These are phyloP conservation scores for Cynaeus angustus DNA, from an alignment of 2,888 invertebrate species.

Conservation along the genomic window DNA sequence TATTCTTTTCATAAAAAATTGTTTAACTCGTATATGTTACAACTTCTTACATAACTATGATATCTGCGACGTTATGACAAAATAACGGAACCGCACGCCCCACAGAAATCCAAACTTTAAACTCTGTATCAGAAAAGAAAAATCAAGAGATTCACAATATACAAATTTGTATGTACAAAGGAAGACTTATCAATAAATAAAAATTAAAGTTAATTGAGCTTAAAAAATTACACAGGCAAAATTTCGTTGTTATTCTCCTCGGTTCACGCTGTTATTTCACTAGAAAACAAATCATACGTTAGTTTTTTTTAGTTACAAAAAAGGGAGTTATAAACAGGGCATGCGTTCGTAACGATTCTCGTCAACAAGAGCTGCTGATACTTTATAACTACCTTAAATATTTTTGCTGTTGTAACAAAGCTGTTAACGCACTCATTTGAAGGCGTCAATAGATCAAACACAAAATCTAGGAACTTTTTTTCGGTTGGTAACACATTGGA, in stretches of 20 bases:
- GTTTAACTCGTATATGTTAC: conserved; percentile 21
- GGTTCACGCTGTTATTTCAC: conserved; percentile 44
- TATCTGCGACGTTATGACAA: not conserved
- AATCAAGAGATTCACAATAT: conserved; percentile 37
- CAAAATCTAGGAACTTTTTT: too few species aligned
- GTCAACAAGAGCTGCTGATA: too few species aligned
- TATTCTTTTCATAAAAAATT: conserved; percentile 24
- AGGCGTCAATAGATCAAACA: too few species aligned
- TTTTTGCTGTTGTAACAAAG: too few species aligned
- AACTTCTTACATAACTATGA: not conserved
- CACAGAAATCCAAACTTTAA: not conserved
- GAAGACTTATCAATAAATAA: conserved; percentile 38
- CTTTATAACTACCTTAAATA: too few species aligned
- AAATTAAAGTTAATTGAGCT: conserved; percentile 45
- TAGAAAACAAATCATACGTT: conserved; percentile 30
- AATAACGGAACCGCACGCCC: not conserved
- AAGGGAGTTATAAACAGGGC: too few species aligned
- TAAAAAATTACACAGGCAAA: conserved; percentile 29
- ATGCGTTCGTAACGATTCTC: too few species aligned
- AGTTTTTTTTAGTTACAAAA: too few species aligned
- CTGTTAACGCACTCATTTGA: too few species aligned
- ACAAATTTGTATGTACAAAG: conserved; percentile 44
- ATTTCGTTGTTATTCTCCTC: conserved; percentile 31
- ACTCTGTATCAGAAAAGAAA: not conserved
- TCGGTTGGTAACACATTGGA: too few species aligned